These are phyloP conservation scores for Balaeniceps rex DNA, from an alignment of 2,113 vertebrate genomes.

Conservation along the genomic window DNA sequence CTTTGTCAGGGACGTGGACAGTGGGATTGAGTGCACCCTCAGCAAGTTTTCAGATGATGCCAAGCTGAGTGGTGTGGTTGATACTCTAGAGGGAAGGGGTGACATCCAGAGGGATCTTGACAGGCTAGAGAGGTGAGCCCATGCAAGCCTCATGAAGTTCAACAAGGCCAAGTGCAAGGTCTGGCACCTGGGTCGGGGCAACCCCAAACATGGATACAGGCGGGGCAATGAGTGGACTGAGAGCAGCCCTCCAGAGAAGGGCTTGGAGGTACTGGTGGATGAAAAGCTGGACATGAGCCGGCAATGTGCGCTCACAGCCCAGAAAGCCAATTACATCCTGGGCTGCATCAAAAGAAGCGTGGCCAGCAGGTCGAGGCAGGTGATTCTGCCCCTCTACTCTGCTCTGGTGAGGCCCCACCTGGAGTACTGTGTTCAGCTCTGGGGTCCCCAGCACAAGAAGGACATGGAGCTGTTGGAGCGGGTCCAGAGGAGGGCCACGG, in stretches of 20 bases:
- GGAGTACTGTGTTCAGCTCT: no score
- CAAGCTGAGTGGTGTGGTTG: not conserved
- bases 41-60: not conserved
- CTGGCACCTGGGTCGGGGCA: not conserved
- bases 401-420: no score
- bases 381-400: no score
- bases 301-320: no score
- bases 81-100: not conserved
- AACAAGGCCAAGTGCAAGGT: not conserved
- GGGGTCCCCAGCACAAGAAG: no score
- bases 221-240: not conserved
- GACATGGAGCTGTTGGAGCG: no score
- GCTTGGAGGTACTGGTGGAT: no score
- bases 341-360: no score
- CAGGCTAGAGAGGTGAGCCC: not conserved
- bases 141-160: not conserved
- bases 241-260: not conserved
- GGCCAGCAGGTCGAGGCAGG: no score
- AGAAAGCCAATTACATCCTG: no score
- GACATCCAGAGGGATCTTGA: not conserved
- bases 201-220: not conserved
- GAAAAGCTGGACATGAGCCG: no score
- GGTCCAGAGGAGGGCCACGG: no score
- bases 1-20: not conserved
- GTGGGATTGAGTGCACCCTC: not conserved